A percentile compares a stretch with the other conserved stretches of the same genome.
phyloP scores from a whole-genome alignment of 2,888 invertebrate species.

The Formica aserva region DNA sequence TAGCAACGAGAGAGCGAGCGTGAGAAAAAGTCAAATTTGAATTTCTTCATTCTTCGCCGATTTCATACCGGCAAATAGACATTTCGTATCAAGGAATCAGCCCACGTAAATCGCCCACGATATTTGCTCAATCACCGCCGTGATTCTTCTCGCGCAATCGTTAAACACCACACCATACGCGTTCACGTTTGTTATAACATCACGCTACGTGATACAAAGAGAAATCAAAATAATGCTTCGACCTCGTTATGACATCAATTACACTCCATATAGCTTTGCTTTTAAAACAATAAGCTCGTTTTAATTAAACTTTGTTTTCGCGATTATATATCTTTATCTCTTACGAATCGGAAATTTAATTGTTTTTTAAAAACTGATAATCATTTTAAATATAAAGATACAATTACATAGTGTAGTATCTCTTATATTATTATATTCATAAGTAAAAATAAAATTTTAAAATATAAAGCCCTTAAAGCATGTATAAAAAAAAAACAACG shows the following conservation, averaged over 20 bases:
- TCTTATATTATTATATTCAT: background rate
- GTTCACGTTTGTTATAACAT: conserved; percentile 34
- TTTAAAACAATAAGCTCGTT: background rate
- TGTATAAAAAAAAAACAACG: background rate
- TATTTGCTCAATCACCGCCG: conserved; percentile 67
- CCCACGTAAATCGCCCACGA: conserved; percentile 80
- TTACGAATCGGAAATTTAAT: background rate
- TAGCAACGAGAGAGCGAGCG: conserved; percentile 3
- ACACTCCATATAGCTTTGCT: background rate
- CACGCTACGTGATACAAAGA: conserved; percentile 26
- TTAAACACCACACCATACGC: background rate
- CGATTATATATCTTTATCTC: background rate
- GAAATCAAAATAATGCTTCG: conserved; percentile 27
- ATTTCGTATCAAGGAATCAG: conserved; percentile 27
- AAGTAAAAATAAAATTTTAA: background rate
- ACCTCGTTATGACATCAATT: background rate
- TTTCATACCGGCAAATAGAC: conserved; percentile 27
- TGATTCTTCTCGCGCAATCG: conserved; percentile 57
- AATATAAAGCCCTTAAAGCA: background rate
- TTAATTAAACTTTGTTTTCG: conserved; percentile 7
- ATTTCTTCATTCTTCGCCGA: conserved; percentile 21
- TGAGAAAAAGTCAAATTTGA: conserved; percentile 33
- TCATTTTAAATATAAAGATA: background rate
- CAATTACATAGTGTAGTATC: background rate
- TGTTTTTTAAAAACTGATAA: background rate